Evolutionary conservation across 2,113 vertebrate species (phyloP), one percentile per base, ranked within the genome.

Genomic region (Petroica traversi): DNA sequence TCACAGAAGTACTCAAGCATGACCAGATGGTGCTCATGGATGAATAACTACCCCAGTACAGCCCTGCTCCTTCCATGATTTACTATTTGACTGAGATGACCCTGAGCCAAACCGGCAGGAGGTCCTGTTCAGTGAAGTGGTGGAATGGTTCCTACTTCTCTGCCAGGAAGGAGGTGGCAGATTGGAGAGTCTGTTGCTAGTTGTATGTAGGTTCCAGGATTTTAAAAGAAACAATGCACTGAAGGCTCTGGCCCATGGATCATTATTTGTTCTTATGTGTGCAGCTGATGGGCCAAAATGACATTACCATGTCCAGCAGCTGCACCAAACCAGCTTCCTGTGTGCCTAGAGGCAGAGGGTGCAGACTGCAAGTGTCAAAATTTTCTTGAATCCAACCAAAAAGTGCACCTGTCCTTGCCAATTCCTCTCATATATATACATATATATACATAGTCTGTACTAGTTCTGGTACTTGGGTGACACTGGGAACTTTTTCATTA

Each of bases 111-210:
- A 12, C 11, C 6, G 8, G 31, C 28, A 81, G 48, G 14, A 77
- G 52, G 38, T 49, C 23, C 43, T 10, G 5, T 19, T 23, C 59
- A 71, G 11, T 8, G 19, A 84, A 77, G 49, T 38, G 20, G 14
- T 23, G 1, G 29, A 80, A 83, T 4, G 5, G 26, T 5, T 91
- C 68, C 43, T 8, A 11, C 17, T 62, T 77, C 41, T 95, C 26
- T 86, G 26, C 68, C 28, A 58, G 43, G 41, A 91, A 5, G 23
- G 5, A 95, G 28, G 17, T 6, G 5, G 48, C 52, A 84, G 20
- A 40, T 11, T 71, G 52, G 20, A 69, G n/a, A 82, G 23, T 22
- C n/a, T 5, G n/a, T 26, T 0, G 0, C 19, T 40, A 33, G 20
- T 38, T 81, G 28, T 25, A 31, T 45, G 33, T 22, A 17, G 12